Evolutionary conservation across 2,888 invertebrate genomes (phyloP).

Genomic region (Teleiodes luculella): DNA sequence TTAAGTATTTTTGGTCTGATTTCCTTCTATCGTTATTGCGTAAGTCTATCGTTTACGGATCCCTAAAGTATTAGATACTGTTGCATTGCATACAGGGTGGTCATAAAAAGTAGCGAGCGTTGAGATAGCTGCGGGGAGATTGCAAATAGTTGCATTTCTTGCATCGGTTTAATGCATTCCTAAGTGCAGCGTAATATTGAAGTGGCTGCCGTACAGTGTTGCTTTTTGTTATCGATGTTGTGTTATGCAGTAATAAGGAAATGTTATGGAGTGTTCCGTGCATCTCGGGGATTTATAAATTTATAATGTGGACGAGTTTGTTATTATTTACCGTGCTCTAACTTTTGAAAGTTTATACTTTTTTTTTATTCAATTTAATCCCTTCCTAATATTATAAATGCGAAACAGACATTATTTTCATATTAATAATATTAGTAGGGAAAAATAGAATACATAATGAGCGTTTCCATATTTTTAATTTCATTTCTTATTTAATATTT

Average conservation of each 20-base stretch:
- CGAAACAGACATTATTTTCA: too few species aligned
- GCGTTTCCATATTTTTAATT: too few species aligned
- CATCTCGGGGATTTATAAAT: not conserved
- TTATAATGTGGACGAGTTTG: not conserved
- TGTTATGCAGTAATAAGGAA: not conserved
- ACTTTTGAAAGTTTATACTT: not conserved
- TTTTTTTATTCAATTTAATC: too few species aligned
- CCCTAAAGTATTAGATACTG: constrained; percentile 2
- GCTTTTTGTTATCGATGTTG: not conserved
- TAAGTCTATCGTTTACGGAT: not conserved
- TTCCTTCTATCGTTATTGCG: too few species aligned
- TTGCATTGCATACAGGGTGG: constrained; percentile 8
- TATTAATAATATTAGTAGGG: too few species aligned
- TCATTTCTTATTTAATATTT: too few species aligned
- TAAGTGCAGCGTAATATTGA: constrained; percentile 11
- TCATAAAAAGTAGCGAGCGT: constrained; percentile 3
- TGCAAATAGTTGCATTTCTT: constrained; percentile 10
- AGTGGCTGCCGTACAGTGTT: constrained; percentile 1
- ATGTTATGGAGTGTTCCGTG: not conserved
- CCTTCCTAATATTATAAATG: too few species aligned
- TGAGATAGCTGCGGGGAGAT: constrained; percentile 6
- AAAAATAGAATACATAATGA: too few species aligned
- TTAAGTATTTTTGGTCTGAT: too few species aligned
- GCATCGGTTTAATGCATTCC: constrained; percentile 11
- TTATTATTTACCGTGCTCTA: not conserved